A percentile compares a stretch with the other conserved stretches of the same genome.
Evolutionary conservation across 2,797 vertebrate genomes (phyloP).

Genomic region (Siniperca obscura): DNA sequence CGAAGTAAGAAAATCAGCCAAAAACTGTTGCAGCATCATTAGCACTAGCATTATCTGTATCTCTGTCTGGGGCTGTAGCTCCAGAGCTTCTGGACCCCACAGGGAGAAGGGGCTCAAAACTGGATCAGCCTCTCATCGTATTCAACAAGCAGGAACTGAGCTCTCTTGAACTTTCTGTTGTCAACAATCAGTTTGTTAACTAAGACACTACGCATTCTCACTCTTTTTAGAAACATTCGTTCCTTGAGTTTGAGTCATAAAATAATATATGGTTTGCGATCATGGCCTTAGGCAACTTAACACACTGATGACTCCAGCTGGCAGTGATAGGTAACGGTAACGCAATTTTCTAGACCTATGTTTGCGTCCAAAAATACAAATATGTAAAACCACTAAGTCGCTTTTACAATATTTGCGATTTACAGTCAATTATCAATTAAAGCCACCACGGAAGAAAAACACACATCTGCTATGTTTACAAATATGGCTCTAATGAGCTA

Average conservation of each 20-base stretch:
- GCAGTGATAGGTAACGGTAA: neutral
- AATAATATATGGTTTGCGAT: neutral
- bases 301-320: neutral
- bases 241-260: neutral
- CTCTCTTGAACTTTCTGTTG: neutral
- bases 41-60: neutral
- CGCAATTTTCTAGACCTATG: neutral
- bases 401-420: neutral
- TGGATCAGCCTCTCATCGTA: neutral
- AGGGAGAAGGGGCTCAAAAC: neutral
- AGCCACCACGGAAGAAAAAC: neutral
- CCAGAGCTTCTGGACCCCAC: neutral
- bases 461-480: neutral
- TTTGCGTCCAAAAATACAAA: neutral
- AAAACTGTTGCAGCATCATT: slow-evolving; percentile 14
- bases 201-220: too few species aligned
- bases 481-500: neutral
- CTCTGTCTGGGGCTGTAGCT: neutral
- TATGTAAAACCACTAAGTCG: neutral
- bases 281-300: neutral
- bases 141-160: too few species aligned
- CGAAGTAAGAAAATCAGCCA: neutral
- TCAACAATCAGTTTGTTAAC: neutral
- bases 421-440: neutral
- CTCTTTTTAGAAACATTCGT: neutral